A percentile compares a stretch with the other conserved stretches of the same genome.
Conservation (phyloP, 2,888 invertebrate species). For the Pollenia angustigena region DNA sequence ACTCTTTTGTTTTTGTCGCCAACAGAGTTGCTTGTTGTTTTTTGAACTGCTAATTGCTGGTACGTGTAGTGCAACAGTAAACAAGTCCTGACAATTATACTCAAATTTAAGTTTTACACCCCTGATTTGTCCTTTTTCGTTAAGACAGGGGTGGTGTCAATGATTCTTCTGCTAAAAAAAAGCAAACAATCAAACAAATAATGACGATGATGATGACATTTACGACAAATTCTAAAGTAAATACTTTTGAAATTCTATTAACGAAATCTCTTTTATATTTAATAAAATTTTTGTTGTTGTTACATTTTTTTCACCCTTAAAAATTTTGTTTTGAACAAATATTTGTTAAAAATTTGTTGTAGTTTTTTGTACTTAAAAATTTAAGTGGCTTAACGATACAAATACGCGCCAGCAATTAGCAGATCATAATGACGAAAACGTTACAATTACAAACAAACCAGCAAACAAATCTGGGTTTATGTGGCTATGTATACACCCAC, state of each 20-base stretch:
- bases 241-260: constrained; percentile 64
- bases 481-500: neutral
- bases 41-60: constrained; percentile 63
- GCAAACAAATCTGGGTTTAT: constrained; percentile 14
- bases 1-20: constrained; percentile 10
- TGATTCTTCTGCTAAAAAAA: neutral
- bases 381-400: constrained; percentile 82
- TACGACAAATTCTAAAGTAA: constrained; percentile 56
- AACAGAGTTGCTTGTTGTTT: constrained; percentile 64
- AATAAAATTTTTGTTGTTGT: neutral
- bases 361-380: constrained; percentile 76
- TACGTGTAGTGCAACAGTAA: constrained; percentile 32
- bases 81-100: constrained; percentile 76
- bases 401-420: constrained; percentile 80
- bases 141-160: constrained; percentile 39
- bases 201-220: constrained; percentile 15
- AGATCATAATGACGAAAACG: constrained; percentile 74
- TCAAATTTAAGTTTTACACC: constrained; percentile 68
- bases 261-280: constrained; percentile 36
- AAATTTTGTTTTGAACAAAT: neutral
- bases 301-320: constrained; percentile 35
- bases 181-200: constrained; percentile 16
- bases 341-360: constrained; percentile 77
- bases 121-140: constrained; percentile 33
- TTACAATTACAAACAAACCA: constrained; percentile 45